These are phyloP conservation scores for Chironomus tepperi DNA, from an alignment of 1,140 invertebrate genomes.

Conservation along the genomic window DNA sequence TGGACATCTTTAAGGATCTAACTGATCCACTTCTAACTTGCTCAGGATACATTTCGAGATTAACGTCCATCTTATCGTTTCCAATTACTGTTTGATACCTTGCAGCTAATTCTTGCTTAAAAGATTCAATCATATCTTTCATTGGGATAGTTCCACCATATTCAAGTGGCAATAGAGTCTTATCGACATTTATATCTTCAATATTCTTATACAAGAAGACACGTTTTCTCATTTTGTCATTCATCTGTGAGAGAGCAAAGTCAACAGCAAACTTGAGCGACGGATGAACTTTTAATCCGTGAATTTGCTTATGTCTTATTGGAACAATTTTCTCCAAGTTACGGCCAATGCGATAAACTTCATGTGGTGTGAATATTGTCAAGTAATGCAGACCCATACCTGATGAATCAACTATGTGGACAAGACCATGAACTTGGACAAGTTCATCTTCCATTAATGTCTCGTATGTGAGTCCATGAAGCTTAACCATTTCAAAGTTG, in stretches of 20 bases:
- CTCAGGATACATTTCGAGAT: constrained; percentile 53
- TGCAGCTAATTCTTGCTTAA: constrained; percentile 52
- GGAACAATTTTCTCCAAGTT: constrained; percentile 69
- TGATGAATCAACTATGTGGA: constrained; percentile 63
- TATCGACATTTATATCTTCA: constrained; percentile 37
- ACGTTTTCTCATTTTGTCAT: constrained; percentile 69
- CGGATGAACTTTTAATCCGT: constrained; percentile 65
- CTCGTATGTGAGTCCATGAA: constrained; percentile 70
- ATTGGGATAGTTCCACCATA: constrained; percentile 73
- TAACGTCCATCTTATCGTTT: constrained; percentile 55
- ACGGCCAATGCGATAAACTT: constrained; percentile 67
- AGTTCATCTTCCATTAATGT: constrained; percentile 74
- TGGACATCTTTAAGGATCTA: constrained; percentile 48
- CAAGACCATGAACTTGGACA: constrained; percentile 61
- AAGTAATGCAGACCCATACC: constrained; percentile 65
- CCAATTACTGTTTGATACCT: constrained; percentile 47
- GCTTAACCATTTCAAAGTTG: constrained; percentile 68
- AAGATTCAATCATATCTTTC: constrained; percentile 69
- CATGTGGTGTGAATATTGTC: constrained; percentile 65
- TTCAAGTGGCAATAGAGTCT: constrained; percentile 63
- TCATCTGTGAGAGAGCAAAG: constrained; percentile 70
- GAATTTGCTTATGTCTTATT: constrained; percentile 74
- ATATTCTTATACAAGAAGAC: constrained; percentile 54
- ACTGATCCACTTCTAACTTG: constrained; percentile 61
- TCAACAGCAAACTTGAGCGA: constrained; percentile 71